Percentiles rank a stretch among this genome's conserved stretches.
Conservation (phyloP, 1,140 invertebrate species). For the Hesperophylax magnus region DNA sequence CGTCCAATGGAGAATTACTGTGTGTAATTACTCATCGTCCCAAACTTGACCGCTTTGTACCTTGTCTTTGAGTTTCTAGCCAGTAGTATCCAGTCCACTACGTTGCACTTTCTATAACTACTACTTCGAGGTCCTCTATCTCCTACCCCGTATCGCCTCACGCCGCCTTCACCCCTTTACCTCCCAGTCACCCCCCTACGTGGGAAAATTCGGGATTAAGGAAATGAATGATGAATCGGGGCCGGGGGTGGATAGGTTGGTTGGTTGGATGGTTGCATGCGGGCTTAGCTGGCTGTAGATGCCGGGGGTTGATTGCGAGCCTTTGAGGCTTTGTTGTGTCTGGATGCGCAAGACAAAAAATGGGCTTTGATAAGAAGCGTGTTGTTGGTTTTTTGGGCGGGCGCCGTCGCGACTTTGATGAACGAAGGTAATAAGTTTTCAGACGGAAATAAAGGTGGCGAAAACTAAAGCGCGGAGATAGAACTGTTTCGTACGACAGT, state of each 20-base stretch:
- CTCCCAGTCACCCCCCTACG: slow-evolving; percentile 30
- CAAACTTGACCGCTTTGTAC: neutral
- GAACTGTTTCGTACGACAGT: too few relatives aligned
- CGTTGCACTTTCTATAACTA: too few relatives aligned
- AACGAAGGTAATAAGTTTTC: too few relatives aligned
- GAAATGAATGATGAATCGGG: slow-evolving; percentile 53
- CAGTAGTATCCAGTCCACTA: neutral
- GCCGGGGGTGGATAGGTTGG: neutral
- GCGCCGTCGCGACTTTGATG: too few relatives aligned
- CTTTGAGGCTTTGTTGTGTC: slow-evolving; percentile 30
- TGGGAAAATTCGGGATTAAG: slow-evolving; percentile 56
- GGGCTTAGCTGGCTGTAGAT: slow-evolving; percentile 25
- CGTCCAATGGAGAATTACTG: neutral
- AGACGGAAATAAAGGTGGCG: too few relatives aligned
- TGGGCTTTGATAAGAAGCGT: slow-evolving; percentile 19
- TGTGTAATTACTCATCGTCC: neutral
- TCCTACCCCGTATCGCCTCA: neutral
- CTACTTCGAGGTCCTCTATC: too few relatives aligned
- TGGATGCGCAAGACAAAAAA: slow-evolving; percentile 14
- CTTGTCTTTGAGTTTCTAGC: neutral
- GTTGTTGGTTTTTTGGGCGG: too few relatives aligned
- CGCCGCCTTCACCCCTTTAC: neutral
- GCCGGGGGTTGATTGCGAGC: slow-evolving; percentile 5
- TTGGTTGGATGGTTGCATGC: slow-evolving; percentile 5
- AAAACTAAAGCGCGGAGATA: too few relatives aligned